Evolutionary conservation across 2,113 vertebrate species (phyloP).

Genomic region (Numida meleagris): DNA sequence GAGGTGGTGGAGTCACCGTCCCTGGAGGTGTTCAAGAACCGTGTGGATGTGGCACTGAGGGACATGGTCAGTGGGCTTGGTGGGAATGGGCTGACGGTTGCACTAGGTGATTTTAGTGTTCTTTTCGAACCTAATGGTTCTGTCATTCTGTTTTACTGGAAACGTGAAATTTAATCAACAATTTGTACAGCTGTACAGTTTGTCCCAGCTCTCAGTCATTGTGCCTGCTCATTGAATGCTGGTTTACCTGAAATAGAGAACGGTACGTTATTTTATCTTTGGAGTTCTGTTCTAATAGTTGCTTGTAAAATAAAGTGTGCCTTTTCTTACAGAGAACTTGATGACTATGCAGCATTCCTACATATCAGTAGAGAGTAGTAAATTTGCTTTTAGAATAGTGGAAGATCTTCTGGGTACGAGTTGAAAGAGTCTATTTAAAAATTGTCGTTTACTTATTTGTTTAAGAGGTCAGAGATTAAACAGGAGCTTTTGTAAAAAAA

Average conservation of each 20-base stretch:
- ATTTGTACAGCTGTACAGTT: neutral
- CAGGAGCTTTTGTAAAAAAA: constrained; percentile 11
- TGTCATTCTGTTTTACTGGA: neutral
- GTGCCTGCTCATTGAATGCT: neutral
- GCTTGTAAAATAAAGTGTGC: neutral
- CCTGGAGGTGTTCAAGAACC: no score
- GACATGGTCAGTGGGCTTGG: no score
- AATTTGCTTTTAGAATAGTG: neutral
- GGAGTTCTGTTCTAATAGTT: neutral
- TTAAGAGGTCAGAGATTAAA: constrained; percentile 30
- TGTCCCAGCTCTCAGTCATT: neutral
- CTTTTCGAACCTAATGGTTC: no score
- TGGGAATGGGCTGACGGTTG: no score
- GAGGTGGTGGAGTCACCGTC: no score
- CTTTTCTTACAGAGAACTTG: neutral
- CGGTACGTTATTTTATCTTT: neutral
- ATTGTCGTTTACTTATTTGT: constrained; percentile 5
- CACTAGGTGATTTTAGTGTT: no score
- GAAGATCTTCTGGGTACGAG: neutral
- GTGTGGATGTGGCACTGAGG: no score
- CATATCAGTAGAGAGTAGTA: neutral
- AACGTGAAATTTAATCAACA: neutral
- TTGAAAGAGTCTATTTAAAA: neutral
- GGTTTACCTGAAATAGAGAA: neutral
- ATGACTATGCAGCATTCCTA: neutral